Percentiles rank a stretch among this genome's conserved stretches.
phyloP scores from a whole-genome alignment of 2,888 invertebrate species.

The Limnephilus auricula region DNA sequence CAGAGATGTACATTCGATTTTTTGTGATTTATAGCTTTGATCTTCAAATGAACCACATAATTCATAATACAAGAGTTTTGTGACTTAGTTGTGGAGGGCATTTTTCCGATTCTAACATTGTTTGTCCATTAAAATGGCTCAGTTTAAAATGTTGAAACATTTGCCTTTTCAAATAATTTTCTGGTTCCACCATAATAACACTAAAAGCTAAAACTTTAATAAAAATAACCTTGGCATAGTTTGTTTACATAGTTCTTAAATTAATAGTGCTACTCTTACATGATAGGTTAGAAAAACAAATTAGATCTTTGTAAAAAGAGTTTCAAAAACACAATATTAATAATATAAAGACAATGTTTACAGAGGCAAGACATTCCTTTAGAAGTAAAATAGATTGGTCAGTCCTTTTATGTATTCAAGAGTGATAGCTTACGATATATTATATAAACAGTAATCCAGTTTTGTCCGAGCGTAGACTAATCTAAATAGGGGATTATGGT shows the following conservation, averaged over 20 bases:
- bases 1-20: background rate
- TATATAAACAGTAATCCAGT: background rate
- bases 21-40: background rate
- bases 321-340: constrained; percentile 5
- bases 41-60: background rate
- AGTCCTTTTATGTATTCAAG: constrained; percentile 34
- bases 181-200: background rate
- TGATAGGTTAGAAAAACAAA: constrained; percentile 9
- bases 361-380: constrained; percentile 19
- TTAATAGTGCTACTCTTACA: constrained; percentile 11
- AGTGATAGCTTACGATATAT: constrained; percentile 30
- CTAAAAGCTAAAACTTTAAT: constrained; percentile 2
- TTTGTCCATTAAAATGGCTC: background rate
- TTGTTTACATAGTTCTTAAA: background rate
- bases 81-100: background rate
- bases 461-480: constrained; percentile 18
- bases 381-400: constrained; percentile 36
- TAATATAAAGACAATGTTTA: background rate
- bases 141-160: background rate
- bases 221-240: constrained; percentile 11
- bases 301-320: constrained; percentile 6
- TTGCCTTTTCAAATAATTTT: background rate
- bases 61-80: background rate
- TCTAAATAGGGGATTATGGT: background rate
- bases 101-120: background rate